These are phyloP conservation scores for Sinodicranocentrus sp. DNA, from an alignment of 2,888 invertebrate species.

Conservation along the genomic window DNA sequence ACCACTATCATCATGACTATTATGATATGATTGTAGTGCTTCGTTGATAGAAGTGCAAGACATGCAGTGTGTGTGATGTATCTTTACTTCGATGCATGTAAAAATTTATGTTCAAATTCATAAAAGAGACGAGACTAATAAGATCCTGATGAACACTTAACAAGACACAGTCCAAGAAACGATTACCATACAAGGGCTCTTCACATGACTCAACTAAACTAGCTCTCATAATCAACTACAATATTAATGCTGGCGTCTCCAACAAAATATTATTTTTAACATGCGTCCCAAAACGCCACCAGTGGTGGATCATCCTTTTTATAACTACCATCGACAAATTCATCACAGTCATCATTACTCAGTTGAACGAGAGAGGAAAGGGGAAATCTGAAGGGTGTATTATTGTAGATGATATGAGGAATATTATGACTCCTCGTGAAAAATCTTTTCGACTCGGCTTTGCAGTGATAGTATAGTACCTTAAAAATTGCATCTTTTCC, in stretches of 20 bases:
- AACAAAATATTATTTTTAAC: neutral
- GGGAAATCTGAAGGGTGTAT: too few relatives aligned
- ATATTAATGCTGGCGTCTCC: neutral
- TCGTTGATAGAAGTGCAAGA: neutral
- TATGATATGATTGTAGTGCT: neutral
- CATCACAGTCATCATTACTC: too few relatives aligned
- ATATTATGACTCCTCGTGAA: too few relatives aligned
- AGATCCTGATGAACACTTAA: conserved; percentile 23
- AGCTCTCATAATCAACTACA: neutral
- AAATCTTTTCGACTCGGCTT: too few relatives aligned
- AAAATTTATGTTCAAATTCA: conserved; percentile 3
- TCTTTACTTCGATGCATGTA: neutral
- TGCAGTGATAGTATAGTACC: too few relatives aligned
- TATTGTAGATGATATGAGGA: too few relatives aligned
- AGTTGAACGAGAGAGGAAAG: too few relatives aligned
- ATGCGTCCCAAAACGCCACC: too few relatives aligned
- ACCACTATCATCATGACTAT: conserved; percentile 2
- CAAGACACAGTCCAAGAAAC: conserved; percentile 7
- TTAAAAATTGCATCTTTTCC: too few relatives aligned
- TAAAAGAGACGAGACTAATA: conserved; percentile 17
- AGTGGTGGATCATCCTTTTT: too few relatives aligned
- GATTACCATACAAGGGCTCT: conserved; percentile 47
- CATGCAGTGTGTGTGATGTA: neutral
- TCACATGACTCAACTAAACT: conserved; percentile 11
- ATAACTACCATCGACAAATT: too few relatives aligned